Base-by-base conservation (phyloP, 2,888 invertebrate genomes). In the Drosophila engyochracea region DNA sequence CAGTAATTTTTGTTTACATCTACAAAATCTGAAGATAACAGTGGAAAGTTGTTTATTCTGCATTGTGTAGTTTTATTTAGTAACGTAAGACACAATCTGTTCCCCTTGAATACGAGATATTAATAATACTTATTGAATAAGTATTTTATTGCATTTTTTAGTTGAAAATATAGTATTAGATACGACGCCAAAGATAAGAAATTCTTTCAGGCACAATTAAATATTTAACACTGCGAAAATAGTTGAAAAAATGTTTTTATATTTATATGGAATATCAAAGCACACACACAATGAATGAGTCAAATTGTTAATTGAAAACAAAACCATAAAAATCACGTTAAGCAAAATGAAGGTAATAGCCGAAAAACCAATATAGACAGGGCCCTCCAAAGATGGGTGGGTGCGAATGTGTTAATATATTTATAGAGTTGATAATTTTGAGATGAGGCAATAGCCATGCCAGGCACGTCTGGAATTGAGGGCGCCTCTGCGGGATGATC, bases 391-490 rank as follows among this genome's bases (percentile, higher is more conserved):
- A 62, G 62, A 54, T 65, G 53, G 64, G 30, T 57, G 49, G 61
- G 67, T 62, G 37, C 60, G 57, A 58, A 60, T 85, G 82, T 84
- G 89, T 76, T 70, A 74, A 79, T 77, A 54, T 61, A 68, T 71
- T 74, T 77, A 87, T 84, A 51, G 74, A 73, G 31, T 57, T 61
- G 75, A 64, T 71, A 71, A 79, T 74, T 52, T 70, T 68, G 59
- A 68, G 65, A 66, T 70, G 63, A 57, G 60, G 62, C 55, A 52
- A 70, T 83, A 75, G 53, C 47, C 49, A 85, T 83, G 84, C 85
- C 60, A 35, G 53, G 65, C 85, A 85, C 85, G 89, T 83, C 55
- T 64, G 57, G 22, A 47, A 44, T 44, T 39, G 37, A 9, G 35
- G 57, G n/a, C 63, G 60, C 33, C 66, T 69, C 59, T n/a, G 47